Percentiles rank a stretch among this genome's conserved stretches.
Conservation (phyloP, 2,113 vertebrate species). For the Andinoacara biseriatus region DNA sequence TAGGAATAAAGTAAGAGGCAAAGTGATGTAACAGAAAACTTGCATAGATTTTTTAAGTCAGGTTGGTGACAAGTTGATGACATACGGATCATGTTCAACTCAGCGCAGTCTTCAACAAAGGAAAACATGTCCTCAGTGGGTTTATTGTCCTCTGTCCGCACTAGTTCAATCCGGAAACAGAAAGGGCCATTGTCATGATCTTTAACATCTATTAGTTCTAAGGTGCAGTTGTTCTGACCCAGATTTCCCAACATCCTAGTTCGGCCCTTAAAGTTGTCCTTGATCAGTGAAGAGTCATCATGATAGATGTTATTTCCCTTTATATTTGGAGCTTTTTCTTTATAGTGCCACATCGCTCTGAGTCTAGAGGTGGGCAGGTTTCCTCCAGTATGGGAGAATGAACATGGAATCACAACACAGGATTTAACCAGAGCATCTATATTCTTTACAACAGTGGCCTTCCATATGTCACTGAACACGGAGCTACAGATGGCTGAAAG, state of each 20-base stretch:
- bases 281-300: rapidly evolving
- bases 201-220: constrained; percentile 57
- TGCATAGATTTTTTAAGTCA: background rate
- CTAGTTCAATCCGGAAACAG: constrained; percentile 71
- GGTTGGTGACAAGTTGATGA: background rate
- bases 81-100: constrained; percentile 35
- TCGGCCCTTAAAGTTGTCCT: constrained; percentile 51
- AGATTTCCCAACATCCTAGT: constrained; percentile 64
- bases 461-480: constrained; percentile 53
- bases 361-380: constrained; percentile 18
- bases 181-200: constrained; percentile 68
- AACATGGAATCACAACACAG: constrained; percentile 74
- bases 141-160: rapidly evolving
- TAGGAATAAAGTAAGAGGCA: background rate
- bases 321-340: rapidly evolving
- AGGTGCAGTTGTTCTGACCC: constrained; percentile 63
- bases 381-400: constrained; percentile 48
- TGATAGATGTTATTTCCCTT: rapidly evolving
- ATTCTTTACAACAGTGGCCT: background rate
- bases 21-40: background rate
- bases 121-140: constrained; percentile 35
- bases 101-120: constrained; percentile 53
- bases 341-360: constrained; percentile 62
- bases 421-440: constrained; percentile 56
- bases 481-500: constrained; percentile 36